phyloP scores from a whole-genome alignment of 2,888 invertebrate species.

The Macrosoma leucophasiata region DNA sequence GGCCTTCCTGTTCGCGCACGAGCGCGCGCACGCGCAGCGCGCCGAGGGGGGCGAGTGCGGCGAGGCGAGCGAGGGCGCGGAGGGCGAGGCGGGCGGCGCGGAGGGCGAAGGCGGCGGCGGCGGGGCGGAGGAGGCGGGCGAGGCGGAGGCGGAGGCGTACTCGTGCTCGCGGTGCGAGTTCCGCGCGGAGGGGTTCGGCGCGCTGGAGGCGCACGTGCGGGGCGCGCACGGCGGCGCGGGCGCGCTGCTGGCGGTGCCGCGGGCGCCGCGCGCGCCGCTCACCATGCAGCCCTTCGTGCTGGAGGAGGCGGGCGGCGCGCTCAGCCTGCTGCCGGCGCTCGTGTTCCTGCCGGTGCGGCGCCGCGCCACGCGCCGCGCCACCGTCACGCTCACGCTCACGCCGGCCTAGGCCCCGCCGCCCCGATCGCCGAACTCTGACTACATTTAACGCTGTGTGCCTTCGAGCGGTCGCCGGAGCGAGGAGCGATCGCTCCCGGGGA shows the following conservation, averaged over 20 bases:
- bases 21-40: constrained; percentile 83
- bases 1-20: constrained; percentile 94
- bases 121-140: constrained; percentile 40
- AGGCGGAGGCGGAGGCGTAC: constrained; percentile 49
- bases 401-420: constrained; percentile 81
- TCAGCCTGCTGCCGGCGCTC: constrained; percentile 90
- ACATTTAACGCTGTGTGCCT: constrained; percentile 87
- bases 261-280: constrained; percentile 80
- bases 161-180: constrained; percentile 69
- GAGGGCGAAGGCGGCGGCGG: constrained; percentile 58
- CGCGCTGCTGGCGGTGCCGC: constrained; percentile 73
- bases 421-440: constrained; percentile 71
- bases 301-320: constrained; percentile 76
- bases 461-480: constrained; percentile 84
- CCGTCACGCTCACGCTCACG: constrained; percentile 94
- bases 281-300: constrained; percentile 96
- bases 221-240: constrained; percentile 69
- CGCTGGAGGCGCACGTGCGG: constrained; percentile 67
- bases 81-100: constrained; percentile 34
- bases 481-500: constrained; percentile 69
- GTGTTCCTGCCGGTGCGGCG: constrained; percentile 95
- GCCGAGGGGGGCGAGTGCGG: constrained; percentile 33
- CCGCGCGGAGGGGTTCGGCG: constrained; percentile 63
- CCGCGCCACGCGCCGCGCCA: constrained; percentile 89
- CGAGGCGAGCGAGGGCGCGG: constrained; percentile 29